Conservation (phyloP, 2,888 invertebrate species). For the Eupithecia pulchellata region DNA sequence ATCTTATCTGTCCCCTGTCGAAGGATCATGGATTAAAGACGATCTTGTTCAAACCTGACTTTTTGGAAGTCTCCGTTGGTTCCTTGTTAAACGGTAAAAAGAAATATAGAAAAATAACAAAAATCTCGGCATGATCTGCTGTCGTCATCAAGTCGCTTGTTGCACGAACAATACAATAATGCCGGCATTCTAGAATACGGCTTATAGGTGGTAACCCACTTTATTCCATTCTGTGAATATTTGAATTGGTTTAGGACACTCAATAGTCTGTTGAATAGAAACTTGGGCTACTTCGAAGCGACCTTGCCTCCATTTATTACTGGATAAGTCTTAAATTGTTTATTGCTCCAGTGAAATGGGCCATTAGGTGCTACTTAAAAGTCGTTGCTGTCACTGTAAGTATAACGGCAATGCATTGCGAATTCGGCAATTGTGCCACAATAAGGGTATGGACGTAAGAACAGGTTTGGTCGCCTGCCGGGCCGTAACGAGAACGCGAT, state of each 20-base stretch:
- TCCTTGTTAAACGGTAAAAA: neutral
- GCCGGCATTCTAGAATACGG: neutral
- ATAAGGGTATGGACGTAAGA: constrained; percentile 70
- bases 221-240: neutral
- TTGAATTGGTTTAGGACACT: neutral
- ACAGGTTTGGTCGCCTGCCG: constrained; percentile 72
- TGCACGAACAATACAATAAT: neutral
- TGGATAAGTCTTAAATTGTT: constrained; percentile 24
- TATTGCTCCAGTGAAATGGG: constrained; percentile 25
- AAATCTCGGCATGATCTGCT: neutral
- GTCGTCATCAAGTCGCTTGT: neutral
- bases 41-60: neutral
- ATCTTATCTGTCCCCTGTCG: neutral
- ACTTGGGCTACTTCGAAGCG: constrained; percentile 26
- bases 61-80: neutral
- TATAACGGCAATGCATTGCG: constrained; percentile 48
- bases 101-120: neutral
- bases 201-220: neutral
- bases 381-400: constrained; percentile 7
- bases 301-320: constrained; percentile 23
- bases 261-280: constrained; percentile 18
- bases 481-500: constrained; percentile 77
- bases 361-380: neutral
- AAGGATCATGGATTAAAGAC: neutral
- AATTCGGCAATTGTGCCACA: constrained; percentile 66